A percentile compares a stretch with the other conserved stretches of the same genome.
These are phyloP conservation scores for Drosophila azteca DNA, from an alignment of 1,140 invertebrate species.

Conservation along the genomic window DNA sequence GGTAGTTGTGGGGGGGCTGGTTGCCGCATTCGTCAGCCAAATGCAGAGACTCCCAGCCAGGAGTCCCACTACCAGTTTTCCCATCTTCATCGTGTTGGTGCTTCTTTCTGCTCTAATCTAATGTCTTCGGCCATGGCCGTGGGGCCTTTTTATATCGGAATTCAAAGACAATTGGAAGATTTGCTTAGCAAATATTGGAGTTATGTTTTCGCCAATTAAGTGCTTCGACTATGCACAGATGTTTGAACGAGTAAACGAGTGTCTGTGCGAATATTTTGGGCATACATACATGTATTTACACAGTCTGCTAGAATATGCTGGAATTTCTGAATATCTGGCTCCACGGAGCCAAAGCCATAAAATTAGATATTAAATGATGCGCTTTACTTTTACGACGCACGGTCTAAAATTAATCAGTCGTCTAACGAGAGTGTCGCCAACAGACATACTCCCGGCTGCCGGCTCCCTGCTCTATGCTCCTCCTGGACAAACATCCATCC, in stretches of 20 bases:
- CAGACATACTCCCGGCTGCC: not conserved
- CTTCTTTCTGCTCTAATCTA: constrained; percentile 7
- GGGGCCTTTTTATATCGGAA: constrained; percentile 24
- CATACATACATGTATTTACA: constrained; percentile 28
- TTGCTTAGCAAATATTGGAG: constrained; percentile 36
- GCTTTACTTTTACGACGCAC: constrained; percentile 46
- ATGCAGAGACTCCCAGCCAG: constrained; percentile 17
- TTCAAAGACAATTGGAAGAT: constrained; percentile 25
- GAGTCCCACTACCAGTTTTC: constrained; percentile 21
- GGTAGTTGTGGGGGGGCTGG: not conserved
- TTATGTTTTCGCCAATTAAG: constrained; percentile 34
- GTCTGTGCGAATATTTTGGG: constrained; percentile 21
- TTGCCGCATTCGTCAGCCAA: constrained; percentile 17
- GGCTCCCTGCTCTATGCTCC: not conserved
- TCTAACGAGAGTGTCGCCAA: not conserved
- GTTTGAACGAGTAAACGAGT: not conserved
- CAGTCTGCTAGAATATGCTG: constrained; percentile 42
- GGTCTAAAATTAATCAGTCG: constrained; percentile 61
- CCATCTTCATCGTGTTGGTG: constrained; percentile 21
- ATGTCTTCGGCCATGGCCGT: not conserved
- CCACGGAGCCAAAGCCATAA: constrained; percentile 5
- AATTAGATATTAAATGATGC: constrained; percentile 30
- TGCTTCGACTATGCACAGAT: constrained; percentile 1
- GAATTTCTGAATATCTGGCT: constrained; percentile 13
- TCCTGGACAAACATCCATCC: constrained; percentile 43